Evolutionary conservation across 2,797 vertebrate genomes (phyloP).

Genomic region (Poecilia wingei): DNA sequence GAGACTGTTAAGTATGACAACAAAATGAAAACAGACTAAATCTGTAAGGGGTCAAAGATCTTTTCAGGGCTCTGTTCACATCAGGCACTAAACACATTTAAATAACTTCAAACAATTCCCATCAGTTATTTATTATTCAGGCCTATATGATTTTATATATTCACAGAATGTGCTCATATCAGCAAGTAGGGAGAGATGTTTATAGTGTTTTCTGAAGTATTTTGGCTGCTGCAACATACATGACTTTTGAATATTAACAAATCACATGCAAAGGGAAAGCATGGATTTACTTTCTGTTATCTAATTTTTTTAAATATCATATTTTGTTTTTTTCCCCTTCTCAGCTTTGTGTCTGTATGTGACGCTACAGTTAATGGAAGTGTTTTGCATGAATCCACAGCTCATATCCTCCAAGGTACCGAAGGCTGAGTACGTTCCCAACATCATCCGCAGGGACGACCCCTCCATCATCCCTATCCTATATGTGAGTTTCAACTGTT

Average conservation of each 20-base stretch:
- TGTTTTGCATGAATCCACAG: slow-evolving; percentile 63
- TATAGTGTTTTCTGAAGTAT: too few relatives aligned
- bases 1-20: background rate
- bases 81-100: background rate
- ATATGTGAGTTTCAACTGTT: slow-evolving; percentile 86
- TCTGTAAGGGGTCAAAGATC: background rate
- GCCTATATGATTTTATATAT: background rate
- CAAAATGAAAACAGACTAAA: background rate
- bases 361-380: background rate
- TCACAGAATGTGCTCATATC: background rate
- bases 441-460: slow-evolving; percentile 94
- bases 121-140: background rate
- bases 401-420: slow-evolving; percentile 99
- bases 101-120: background rate
- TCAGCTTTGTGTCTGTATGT: background rate
- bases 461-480: slow-evolving; percentile 98
- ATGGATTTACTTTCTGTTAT: background rate
- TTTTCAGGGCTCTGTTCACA: background rate
- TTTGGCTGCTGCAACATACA: too few relatives aligned
- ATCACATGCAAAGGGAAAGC: background rate
- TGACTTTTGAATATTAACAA: background rate
- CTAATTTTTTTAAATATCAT: background rate
- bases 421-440: slow-evolving; percentile 96
- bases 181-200: background rate
- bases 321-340: background rate